Evolutionary conservation across 2,888 invertebrate species (phyloP).

Genomic region (Pristionchus fissidentatus): DNA sequence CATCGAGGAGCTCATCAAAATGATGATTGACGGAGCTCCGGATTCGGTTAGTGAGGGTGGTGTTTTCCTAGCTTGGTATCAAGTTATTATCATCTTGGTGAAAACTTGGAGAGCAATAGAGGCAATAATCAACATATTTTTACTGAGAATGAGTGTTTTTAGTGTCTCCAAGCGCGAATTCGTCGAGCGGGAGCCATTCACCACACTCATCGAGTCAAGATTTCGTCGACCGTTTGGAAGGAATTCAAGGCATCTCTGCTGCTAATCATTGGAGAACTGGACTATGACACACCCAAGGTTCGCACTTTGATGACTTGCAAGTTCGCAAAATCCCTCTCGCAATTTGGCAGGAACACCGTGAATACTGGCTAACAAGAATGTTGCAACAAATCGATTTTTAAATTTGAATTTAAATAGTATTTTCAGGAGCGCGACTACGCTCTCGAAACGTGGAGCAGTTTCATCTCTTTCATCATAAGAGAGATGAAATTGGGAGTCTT

Average conservation of each 20-base stretch:
- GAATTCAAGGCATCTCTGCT: constrained; percentile 65
- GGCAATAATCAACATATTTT: background rate
- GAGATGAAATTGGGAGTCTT: constrained; percentile 73
- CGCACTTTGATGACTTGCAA: background rate
- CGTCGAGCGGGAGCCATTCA: constrained; percentile 69
- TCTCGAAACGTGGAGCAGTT: constrained; percentile 71
- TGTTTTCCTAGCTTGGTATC: background rate
- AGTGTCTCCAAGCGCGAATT: constrained; percentile 65
- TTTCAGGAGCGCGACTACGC: constrained; percentile 67
- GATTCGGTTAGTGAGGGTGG: constrained; percentile 58
- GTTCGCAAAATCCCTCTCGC: background rate
- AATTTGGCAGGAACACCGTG: background rate
- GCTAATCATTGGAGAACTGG: constrained; percentile 55
- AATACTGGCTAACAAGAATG: too few relatives aligned
- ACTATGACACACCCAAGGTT: constrained; percentile 52
- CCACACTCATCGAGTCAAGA: constrained; percentile 65
- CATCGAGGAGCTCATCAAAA: constrained; percentile 64
- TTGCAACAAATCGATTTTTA: background rate
- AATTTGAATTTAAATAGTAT: background rate
- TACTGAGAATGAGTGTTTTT: background rate
- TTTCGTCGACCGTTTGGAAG: constrained; percentile 67
- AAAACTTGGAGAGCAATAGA: too few relatives aligned
- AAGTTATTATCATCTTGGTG: background rate
- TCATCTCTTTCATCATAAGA: constrained; percentile 71
- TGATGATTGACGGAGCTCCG: constrained; percentile 61